Base-by-base conservation (phyloP, 2,113 vertebrate species). In the Hyla sarda region DNA sequence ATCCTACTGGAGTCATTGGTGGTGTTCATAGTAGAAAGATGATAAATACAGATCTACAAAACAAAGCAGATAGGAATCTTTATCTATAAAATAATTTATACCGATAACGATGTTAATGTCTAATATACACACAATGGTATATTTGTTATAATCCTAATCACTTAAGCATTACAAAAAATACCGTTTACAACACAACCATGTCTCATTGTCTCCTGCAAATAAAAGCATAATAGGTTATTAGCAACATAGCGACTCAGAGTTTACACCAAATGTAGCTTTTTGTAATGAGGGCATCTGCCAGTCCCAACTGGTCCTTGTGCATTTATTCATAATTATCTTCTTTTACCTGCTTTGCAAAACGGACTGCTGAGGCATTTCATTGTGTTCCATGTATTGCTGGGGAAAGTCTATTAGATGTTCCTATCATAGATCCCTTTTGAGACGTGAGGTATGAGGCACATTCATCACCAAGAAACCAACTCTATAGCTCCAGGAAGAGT, bases 21-120 rank as follows among this genome's bases (percentile, higher is more conserved):
- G 1, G n/a, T 41, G 52, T 91, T 93, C 88, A 89, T 88, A 56
- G 60, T 86, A 47, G 87, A 86, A 25, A 25, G 82, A 72, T 41
- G 4, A 75, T 73, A 11, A n/a, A 37, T 52, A 58, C 19, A 83
- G 12, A 25, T 37, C 82, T 84, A 60, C 19, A 47, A 84, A 75
- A 60, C 7, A 74, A 58, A 28, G 25, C 6, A 80, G 2, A 41
- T 45, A 45, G 34, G 14, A 41, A 78, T 76, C 28, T 69, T 13
- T 41, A 3, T 8, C 21, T 71, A 41, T 37, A 45, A 72, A 37
- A 71, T 45, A 17, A 3, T 1, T 23, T 60, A 60, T 60, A 25
- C 10, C 23, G 7, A n/a, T n/a, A n/a, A n/a, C n/a, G n/a, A n/a
- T n/a, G n/a, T n/a, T n/a, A n/a, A n/a, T n/a, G n/a, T n/a, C n/a